Evolutionary conservation across 1,140 invertebrate species (phyloP).

Genomic region (Drosophila sp.): DNA sequence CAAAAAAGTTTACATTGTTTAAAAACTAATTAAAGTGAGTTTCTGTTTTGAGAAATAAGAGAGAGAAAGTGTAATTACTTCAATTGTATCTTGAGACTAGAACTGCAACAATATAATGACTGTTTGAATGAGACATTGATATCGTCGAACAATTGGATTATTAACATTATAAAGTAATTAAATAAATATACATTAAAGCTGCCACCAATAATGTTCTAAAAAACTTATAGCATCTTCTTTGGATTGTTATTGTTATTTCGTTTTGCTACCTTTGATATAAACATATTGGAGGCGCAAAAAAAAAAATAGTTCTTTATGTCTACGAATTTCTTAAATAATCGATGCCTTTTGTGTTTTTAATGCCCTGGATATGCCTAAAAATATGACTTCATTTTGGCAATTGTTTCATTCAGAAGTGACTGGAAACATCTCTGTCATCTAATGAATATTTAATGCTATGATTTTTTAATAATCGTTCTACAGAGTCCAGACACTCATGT

Average conservation of each 20-base stretch:
- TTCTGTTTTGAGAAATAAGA: constrained; percentile 18
- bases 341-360: not conserved
- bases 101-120: not conserved
- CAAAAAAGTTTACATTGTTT: constrained; percentile 49
- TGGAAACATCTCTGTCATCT: not conserved
- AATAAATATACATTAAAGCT: not conserved
- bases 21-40: constrained; percentile 57
- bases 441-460: not conserved
- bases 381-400: not conserved
- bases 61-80: constrained; percentile 16
- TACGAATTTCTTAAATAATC: not conserved
- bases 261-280: too few relatives aligned
- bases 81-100: not conserved
- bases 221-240: not conserved
- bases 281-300: too few relatives aligned
- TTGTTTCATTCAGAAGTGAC: not conserved
- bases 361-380: not conserved
- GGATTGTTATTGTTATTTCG: not conserved
- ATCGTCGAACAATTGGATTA: not conserved
- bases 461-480: not conserved
- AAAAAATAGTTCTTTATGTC: too few relatives aligned
- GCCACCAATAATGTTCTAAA: not conserved
- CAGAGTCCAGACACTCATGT: too few relatives aligned
- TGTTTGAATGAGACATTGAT: not conserved
- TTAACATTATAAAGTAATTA: too few relatives aligned